These are phyloP conservation scores for Mantis religiosa DNA, from an alignment of 2,888 invertebrate genomes.

Conservation along the genomic window DNA sequence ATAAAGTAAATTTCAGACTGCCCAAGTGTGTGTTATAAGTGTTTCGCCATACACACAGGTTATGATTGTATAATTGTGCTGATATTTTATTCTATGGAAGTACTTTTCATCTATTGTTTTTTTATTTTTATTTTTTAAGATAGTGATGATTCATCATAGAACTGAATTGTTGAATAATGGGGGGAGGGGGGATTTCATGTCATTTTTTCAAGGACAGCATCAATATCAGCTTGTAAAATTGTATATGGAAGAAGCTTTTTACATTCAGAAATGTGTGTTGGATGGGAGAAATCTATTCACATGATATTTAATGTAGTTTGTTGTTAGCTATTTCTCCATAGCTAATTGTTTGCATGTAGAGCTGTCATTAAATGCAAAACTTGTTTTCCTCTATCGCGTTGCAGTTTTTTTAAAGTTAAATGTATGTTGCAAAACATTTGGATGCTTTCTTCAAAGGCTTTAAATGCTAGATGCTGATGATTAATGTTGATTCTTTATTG, in stretches of 20 bases:
- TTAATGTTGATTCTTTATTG: conserved; percentile 19
- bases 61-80: conserved; percentile 8
- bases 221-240: conserved; percentile 1
- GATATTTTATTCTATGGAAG: not conserved
- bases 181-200: conserved; percentile 1
- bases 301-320: conserved; percentile 5
- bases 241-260: conserved; percentile 1
- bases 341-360: conserved; percentile 14
- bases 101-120: not conserved
- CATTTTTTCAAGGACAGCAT: conserved; percentile 4
- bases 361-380: not conserved
- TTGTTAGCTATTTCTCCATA: not conserved
- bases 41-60: not conserved
- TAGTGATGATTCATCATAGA: not conserved
- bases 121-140: not conserved
- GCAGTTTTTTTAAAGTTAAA: conserved; percentile 4
- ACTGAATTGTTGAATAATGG: not conserved
- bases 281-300: not conserved
- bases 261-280: not conserved
- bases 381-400: conserved; percentile 13
- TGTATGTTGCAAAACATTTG: conserved; percentile 4
- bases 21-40: conserved; percentile 10
- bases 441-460: conserved; percentile 17
- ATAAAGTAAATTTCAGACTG: conserved; percentile 1
- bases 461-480: conserved; percentile 22